Percentiles rank a stretch among this genome's conserved stretches.
Conservation (phyloP, 2,888 invertebrate genomes). For the Patella pellucida region DNA sequence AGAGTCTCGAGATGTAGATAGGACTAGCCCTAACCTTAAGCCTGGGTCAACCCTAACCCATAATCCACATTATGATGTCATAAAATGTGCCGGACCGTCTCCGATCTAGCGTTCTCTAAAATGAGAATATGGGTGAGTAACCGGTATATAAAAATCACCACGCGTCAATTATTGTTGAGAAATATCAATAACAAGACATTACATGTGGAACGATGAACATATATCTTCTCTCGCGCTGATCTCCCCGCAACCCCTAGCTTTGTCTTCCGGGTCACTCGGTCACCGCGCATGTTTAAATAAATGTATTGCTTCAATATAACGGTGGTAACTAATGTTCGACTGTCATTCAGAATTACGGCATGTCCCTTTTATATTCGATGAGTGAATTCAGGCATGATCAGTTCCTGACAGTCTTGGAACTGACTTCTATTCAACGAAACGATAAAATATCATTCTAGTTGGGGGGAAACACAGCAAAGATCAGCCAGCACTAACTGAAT, state of each 20-base stretch:
- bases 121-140: not conserved
- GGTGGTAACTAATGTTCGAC: not conserved
- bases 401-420: constrained; percentile 24
- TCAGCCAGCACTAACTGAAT: too few relatives aligned
- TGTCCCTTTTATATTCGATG: not conserved
- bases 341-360: constrained; percentile 3
- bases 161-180: not conserved
- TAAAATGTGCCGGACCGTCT: too few relatives aligned
- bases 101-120: too few relatives aligned
- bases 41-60: too few relatives aligned
- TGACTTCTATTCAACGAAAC: constrained; percentile 35
- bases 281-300: constrained; percentile 2
- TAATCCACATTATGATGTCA: too few relatives aligned
- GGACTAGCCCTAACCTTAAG: too few relatives aligned
- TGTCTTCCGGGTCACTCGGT: constrained; percentile 11
- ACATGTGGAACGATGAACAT: not conserved
- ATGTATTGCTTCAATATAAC: not conserved
- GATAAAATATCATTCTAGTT: constrained; percentile 40
- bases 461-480: not conserved
- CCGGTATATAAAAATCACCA: not conserved
- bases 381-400: constrained; percentile 17
- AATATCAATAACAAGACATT: not conserved
- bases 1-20: too few relatives aligned
- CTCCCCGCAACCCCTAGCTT: not conserved
- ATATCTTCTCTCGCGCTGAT: not conserved